phyloP scores from a whole-genome alignment of 2,113 vertebrate species.

The Pterophyllum scalare region DNA sequence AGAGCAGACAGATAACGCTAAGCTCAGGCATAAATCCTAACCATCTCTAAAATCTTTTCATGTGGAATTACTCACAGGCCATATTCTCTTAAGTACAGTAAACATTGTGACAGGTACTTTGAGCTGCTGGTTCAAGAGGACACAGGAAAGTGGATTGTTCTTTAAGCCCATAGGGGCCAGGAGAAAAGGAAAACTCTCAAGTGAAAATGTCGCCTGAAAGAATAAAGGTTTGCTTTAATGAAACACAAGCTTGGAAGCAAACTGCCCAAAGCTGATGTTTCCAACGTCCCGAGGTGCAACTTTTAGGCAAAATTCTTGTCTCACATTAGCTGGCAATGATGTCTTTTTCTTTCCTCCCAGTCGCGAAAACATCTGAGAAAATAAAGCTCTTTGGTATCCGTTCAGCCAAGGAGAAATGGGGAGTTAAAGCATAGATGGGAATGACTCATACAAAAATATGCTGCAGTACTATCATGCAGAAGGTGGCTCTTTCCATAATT shows the following conservation, averaged over 20 bases:
- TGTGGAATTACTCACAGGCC: slow-evolving; percentile 71
- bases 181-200: slow-evolving; percentile 45
- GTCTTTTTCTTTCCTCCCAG: slow-evolving; percentile 6
- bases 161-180: slow-evolving; percentile 23
- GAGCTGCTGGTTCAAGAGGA: slow-evolving; percentile 73
- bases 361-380: slow-evolving; percentile 19
- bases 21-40: slow-evolving; percentile 75
- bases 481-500: slow-evolving; percentile 8
- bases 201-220: slow-evolving; percentile 49
- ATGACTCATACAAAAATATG: slow-evolving; percentile 47
- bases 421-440: slow-evolving; percentile 26
- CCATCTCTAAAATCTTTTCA: slow-evolving; percentile 72
- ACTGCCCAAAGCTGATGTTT: slow-evolving; percentile 16
- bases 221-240: slow-evolving; percentile 60
- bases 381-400: slow-evolving; percentile 10
- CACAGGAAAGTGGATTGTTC: slow-evolving; percentile 60
- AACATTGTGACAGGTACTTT: slow-evolving; percentile 76
- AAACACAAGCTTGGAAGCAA: slow-evolving; percentile 37
- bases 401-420: slow-evolving; percentile 23
- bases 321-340: background rate
- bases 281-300: background rate
- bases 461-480: slow-evolving; percentile 13
- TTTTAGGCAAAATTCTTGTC: background rate
- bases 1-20: slow-evolving; percentile 73
- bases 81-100: slow-evolving; percentile 75